A percentile compares a stretch with the other conserved stretches of the same genome.
Evolutionary conservation across 2,888 invertebrate species (phyloP).

Genomic region (Prosopocoilus inquinatus): DNA sequence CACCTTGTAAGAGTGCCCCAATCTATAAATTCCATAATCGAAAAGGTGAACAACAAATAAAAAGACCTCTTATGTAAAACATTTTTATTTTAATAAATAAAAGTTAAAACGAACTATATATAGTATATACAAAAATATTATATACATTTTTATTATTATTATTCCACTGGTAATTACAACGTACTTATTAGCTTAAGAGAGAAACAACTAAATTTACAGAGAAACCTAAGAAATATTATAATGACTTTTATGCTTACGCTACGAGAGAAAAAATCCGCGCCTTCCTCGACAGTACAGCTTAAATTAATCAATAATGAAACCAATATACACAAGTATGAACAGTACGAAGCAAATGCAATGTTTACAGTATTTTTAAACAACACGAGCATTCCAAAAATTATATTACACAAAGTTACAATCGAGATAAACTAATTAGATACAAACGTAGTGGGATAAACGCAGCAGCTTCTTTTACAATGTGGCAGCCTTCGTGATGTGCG

Average conservation of each 20-base stretch:
- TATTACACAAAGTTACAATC: constrained; percentile 1
- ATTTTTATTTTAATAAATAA: constrained; percentile 16
- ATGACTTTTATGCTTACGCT: neutral
- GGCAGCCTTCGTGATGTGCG: constrained; percentile 17
- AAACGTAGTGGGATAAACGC: neutral
- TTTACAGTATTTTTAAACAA: constrained; percentile 1
- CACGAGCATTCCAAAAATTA: constrained; percentile 4
- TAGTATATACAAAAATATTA: constrained; percentile 18
- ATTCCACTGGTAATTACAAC: neutral
- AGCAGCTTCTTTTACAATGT: constrained; percentile 12
- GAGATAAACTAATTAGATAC: neutral
- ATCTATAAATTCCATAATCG: too few species aligned
- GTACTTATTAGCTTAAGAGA: neutral
- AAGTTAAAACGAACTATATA: constrained; percentile 18
- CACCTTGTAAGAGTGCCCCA: too few species aligned
- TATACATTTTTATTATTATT: constrained; percentile 14
- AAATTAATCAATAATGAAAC: neutral
- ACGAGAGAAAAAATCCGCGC: neutral
- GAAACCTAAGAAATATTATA: neutral
- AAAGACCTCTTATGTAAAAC: constrained; percentile 23
- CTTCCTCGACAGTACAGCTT: neutral
- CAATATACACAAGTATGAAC: neutral
- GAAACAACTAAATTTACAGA: neutral
- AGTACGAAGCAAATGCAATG: neutral
- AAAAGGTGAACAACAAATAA: constrained; percentile 16